phyloP scores from a whole-genome alignment of 2,888 invertebrate species.

The Drosophila neonasuta region DNA sequence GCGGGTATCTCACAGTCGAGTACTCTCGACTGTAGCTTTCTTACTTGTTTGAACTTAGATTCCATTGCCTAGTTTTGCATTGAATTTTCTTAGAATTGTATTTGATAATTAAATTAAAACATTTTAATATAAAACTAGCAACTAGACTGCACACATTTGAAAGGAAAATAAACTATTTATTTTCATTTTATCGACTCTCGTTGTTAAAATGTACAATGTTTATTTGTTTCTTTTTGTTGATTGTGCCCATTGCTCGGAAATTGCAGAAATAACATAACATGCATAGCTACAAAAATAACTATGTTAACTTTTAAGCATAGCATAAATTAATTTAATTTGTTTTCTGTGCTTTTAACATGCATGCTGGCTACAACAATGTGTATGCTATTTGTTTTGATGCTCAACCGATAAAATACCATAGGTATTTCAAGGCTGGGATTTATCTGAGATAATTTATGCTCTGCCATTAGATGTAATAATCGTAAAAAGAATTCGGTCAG shows the following conservation, averaged over 20 bases:
- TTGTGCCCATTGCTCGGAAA: slow-evolving; percentile 1
- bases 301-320: slow-evolving; percentile 6
- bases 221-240: slow-evolving; percentile 4
- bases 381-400: background rate
- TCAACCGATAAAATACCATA: background rate
- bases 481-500: slow-evolving; percentile 33
- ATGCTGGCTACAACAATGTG: background rate
- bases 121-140: background rate
- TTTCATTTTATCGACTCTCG: background rate
- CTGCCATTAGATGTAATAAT: slow-evolving; percentile 16
- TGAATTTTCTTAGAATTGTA: background rate
- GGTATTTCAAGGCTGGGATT: background rate
- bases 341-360: background rate
- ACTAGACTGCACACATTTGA: background rate
- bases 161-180: background rate
- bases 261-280: slow-evolving; percentile 3
- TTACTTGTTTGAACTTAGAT: no score
- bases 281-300: slow-evolving; percentile 1
- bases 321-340: slow-evolving; percentile 7
- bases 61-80: background rate
- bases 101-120: background rate
- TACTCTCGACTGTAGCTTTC: no score
- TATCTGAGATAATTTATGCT: slow-evolving; percentile 29
- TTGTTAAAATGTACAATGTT: slow-evolving; percentile 2
- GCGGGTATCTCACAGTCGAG: no score